Evolutionary conservation across 2,888 invertebrate genomes (phyloP), one percentile per base, ranked within the genome.

Genomic region (Alcis repandata): DNA sequence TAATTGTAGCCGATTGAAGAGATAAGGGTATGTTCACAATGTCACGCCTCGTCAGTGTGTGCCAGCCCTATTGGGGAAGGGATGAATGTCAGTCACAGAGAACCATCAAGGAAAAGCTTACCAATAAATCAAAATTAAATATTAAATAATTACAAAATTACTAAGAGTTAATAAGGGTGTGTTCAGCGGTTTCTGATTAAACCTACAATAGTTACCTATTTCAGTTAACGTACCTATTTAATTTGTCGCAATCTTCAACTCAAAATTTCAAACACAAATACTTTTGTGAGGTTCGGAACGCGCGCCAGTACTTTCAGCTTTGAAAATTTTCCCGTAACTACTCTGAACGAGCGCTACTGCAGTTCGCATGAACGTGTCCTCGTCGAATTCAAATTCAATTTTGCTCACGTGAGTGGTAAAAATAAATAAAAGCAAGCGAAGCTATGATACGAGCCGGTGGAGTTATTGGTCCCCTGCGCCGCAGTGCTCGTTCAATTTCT

Each of bases 391-490:
- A 87, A 88, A 89, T 89, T 92, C 84, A 90, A 92, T 91, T 91
- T 91, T 87, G 88, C 89, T 92, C 83, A 91, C 92, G 92, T 93
- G 93, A 90, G 91, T 89, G 85, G 88, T 89, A 87, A 89, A 89
- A 90, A 93, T 93, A 92, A 92, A 92, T 90, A 92, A 91, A 91
- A 82, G 83, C 78, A 80, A 84, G 78, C 83, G 83, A 85, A 89
- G 90, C 89, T 92, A 92, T 93, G 92, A 92, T 92, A 93, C 90
- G 89, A 89, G 89, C 86, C 85, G 88, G 89, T 88, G 91, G 91
- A 93, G 92, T 92, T 93, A 93, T 92, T 86, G 91, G 89, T 92
- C 93, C 93, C 93, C 79, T 84, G 84, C 90, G 82, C 87, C 84
- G 87, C 86, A 83, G 87, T 87, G 87, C 88, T 87, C 90, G 90